Evolutionary conservation across 2,113 vertebrate genomes (phyloP).

Genomic region (Herpetotheres cachinnans): DNA sequence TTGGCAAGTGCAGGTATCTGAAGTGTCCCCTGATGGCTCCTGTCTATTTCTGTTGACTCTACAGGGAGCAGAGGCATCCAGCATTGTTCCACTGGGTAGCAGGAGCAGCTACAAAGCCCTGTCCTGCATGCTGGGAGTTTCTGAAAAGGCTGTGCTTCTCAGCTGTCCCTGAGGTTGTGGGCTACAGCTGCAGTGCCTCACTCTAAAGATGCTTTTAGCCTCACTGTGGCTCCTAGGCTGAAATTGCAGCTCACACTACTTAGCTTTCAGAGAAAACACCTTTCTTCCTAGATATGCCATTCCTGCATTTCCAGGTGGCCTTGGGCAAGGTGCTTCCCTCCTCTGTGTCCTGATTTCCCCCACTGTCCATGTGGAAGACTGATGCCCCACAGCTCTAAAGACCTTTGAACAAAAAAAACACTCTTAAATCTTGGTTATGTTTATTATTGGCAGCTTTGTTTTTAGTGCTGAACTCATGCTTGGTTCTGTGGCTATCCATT

Average conservation of each 20-base stretch:
- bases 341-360: neutral
- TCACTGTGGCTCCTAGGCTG: neutral
- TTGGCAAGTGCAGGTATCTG: neutral
- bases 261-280: neutral
- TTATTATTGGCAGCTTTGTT: neutral
- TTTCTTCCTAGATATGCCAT: neutral
- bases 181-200: neutral
- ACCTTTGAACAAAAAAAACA: neutral
- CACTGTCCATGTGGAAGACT: neutral
- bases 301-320: neutral
- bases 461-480: neutral
- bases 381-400: neutral
- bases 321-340: neutral
- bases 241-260: neutral
- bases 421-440: neutral
- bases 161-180: neutral
- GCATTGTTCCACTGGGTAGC: fast-evolving
- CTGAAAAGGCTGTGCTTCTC: neutral
- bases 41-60: neutral
- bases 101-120: neutral
- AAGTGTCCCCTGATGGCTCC: neutral
- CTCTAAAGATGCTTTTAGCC: neutral
- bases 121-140: neutral
- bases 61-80: neutral
- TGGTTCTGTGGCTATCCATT: fast-evolving